phyloP scores from a whole-genome alignment of 2,113 vertebrate genomes.

The Entomyzon cyanotis region DNA sequence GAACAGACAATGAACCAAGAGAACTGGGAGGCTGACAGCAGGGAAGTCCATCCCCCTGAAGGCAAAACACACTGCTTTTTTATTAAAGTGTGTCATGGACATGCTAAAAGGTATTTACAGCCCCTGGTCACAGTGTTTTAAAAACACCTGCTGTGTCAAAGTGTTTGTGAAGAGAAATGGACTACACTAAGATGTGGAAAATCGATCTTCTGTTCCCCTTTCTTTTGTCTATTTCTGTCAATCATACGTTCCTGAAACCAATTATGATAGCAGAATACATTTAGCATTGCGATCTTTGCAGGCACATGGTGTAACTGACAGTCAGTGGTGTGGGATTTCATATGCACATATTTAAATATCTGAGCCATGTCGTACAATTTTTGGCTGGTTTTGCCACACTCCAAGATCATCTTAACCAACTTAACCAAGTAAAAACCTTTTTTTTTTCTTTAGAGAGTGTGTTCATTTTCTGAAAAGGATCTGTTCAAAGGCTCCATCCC shows the following conservation, averaged over 20 bases:
- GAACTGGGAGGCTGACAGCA: conserved; percentile 20
- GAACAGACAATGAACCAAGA: conserved; percentile 50
- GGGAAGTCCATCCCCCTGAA: conserved; percentile 53
- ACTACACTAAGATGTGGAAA: not conserved
- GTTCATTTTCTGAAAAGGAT: not conserved
- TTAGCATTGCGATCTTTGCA: not conserved
- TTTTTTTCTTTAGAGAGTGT: not conserved
- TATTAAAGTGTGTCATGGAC: conserved; percentile 56
- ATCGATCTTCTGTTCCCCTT: conserved; percentile 1
- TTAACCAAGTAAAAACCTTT: not conserved
- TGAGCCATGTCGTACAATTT: not conserved
- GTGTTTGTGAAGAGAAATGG: conserved; percentile 3
- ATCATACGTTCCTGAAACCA: not conserved
- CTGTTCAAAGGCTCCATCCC: not conserved
- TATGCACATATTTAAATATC: not conserved
- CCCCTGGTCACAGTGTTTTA: conserved; percentile 51
- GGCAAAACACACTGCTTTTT: conserved; percentile 51
- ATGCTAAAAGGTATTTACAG: conserved; percentile 57
- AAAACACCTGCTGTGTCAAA: conserved; percentile 46
- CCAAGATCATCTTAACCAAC: not conserved
- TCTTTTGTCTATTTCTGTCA: conserved; percentile 18
- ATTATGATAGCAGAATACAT: not conserved
- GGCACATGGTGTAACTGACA: not conserved
- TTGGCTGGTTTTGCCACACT: not conserved
- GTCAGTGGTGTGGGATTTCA: not conserved